Evolutionary conservation across 1,140 invertebrate genomes (phyloP).

Genomic region (Ephestia elutella): DNA sequence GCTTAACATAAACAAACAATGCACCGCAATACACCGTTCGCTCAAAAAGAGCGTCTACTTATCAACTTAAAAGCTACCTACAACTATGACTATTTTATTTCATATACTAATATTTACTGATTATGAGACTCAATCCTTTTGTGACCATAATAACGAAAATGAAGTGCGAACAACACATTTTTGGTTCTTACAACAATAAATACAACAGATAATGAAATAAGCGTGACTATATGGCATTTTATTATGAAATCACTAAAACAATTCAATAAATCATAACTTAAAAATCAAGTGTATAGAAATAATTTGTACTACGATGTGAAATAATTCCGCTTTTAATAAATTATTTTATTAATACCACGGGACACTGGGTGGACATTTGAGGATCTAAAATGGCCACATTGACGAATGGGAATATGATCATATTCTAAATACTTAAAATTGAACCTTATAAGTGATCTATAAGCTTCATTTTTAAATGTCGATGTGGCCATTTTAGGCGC

Average conservation of each 20-base stretch:
- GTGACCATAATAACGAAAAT: conserved; percentile 8
- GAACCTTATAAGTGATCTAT: too few species aligned
- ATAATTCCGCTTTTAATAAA: not conserved
- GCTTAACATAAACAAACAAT: conserved; percentile 17
- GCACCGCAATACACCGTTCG: conserved; percentile 17
- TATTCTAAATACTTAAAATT: not conserved
- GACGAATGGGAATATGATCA: too few species aligned
- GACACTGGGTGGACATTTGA: not conserved
- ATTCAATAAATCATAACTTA: not conserved
- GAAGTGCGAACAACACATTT: not conserved
- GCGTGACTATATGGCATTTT: conserved; percentile 19
- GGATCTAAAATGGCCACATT: too few species aligned
- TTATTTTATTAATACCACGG: not conserved
- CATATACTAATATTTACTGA: conserved; percentile 38
- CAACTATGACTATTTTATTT: conserved; percentile 44
- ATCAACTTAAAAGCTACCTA: conserved; percentile 28
- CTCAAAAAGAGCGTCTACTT: conserved; percentile 33
- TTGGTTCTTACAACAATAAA: not conserved
- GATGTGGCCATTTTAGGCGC: too few species aligned
- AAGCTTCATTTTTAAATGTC: too few species aligned
- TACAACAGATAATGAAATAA: not conserved
- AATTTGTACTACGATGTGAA: conserved; percentile 8
- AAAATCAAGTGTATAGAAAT: not conserved
- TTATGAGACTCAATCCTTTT: conserved; percentile 44
- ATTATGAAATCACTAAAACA: not conserved